Evolutionary conservation across 30 jellyfish, hydroid and myxozoan genomes (phyloP).

Genomic region (Cassiopea xamachana): DNA sequence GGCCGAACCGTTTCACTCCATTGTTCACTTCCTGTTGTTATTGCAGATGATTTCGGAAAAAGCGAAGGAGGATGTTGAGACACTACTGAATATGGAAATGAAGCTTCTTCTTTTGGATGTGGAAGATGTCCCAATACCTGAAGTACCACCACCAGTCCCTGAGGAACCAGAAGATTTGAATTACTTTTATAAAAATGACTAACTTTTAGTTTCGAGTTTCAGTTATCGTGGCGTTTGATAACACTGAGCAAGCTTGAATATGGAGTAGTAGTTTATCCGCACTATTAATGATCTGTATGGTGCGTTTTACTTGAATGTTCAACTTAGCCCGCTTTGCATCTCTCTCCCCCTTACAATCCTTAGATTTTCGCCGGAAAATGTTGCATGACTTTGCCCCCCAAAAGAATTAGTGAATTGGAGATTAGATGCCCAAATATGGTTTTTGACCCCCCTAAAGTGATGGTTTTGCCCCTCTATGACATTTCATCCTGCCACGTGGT

Average conservation of each 20-base stretch:
- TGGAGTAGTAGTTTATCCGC: too few species aligned
- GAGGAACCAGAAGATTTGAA: constrained; percentile 79
- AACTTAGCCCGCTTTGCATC: too few species aligned
- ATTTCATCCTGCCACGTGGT: too few species aligned
- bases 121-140: constrained; percentile 94
- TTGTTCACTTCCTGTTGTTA: background rate
- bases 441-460: too few species aligned
- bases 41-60: constrained; percentile 88
- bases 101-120: constrained; percentile 83
- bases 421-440: too few species aligned
- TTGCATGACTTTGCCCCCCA: too few species aligned
- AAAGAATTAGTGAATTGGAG: too few species aligned
- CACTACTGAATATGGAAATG: constrained; percentile 98
- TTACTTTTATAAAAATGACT: constrained; percentile 79
- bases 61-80: constrained; percentile 87
- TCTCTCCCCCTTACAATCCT: too few species aligned
- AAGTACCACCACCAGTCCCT: constrained; percentile 88
- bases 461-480: too few species aligned
- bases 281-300: too few species aligned
- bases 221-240: background rate
- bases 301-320: too few species aligned
- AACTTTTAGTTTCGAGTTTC: background rate
- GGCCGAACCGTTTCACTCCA: background rate
- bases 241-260: background rate
- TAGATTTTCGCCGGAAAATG: too few species aligned